Evolutionary conservation across 2,797 vertebrate species (phyloP), one percentile per base, ranked within the genome.

Genomic region (Atherinosoma microstoma): DNA sequence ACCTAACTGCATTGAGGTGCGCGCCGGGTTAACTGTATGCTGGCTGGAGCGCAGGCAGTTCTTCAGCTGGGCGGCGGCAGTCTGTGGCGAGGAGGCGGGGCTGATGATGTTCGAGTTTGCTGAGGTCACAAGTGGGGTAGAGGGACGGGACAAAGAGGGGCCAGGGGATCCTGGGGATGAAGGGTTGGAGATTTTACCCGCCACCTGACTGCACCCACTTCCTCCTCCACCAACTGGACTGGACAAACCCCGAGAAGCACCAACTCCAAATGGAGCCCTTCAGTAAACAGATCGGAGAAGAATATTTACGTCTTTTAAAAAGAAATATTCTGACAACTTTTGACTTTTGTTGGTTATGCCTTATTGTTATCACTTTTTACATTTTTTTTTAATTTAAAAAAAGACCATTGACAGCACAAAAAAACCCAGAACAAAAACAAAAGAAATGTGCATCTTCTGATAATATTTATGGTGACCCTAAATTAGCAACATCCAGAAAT

Each of bases 211-310:
- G 45, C 89, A 73, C 18, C 92, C 87, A 76, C 89, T 60, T 87
- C 94, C 90, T 88, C 75, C 58, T 90, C 94, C 89, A 91, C 73
- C 3, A 70, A 73, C 89, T 11, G 90, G 88, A 70, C 90, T 96
- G 0, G 95, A 89, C 56, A 95, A 83, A 15, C 88, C 93, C 16
- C 97, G 96, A 47, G 96, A 36, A 80, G 95, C 93, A 24, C 93
- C 94, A 3, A 94, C 91, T 83, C 95, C 96, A 89, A 95, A 94
- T 0, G 97, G 97, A 83, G 97, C 96, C 92, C 98, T 99, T 89
- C 18, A 60, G 49, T 7, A 10, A 45, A 68, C 22, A 82, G 58
- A 83, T 32, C 4, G 22, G 60, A 60, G 49, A 72, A 18, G 3
- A 13, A 61, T 11, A 36, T 15, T 32, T 32, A 24, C 1, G 35